These are phyloP conservation scores for Bungarus multicinctus DNA, from an alignment of 2,113 vertebrate genomes.

Conservation along the genomic window DNA sequence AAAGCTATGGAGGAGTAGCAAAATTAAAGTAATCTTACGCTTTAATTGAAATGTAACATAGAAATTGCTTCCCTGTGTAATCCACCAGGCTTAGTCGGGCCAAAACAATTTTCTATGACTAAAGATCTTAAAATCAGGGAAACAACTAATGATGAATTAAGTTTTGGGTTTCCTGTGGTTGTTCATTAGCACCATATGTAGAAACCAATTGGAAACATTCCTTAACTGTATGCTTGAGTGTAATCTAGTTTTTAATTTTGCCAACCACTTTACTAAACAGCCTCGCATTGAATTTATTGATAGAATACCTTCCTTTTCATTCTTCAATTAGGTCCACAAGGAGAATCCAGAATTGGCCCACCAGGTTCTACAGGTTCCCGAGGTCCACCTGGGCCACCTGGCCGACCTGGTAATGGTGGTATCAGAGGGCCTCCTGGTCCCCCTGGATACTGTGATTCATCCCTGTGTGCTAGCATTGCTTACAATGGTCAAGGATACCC, in stretches of 20 bases:
- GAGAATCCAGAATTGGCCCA: conserved; percentile 87
- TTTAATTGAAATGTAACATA: conserved; percentile 59
- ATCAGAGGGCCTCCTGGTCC: conserved; percentile 87
- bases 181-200: conserved; percentile 77
- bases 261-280: conserved; percentile 34
- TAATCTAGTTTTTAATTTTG: conserved; percentile 27
- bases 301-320: conserved; percentile 39
- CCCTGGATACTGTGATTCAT: conserved; percentile 96
- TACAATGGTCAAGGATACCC: conserved; percentile 97
- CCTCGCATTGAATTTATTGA: conserved; percentile 11
- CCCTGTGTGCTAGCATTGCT: conserved; percentile 93
- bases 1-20: conserved; percentile 44
- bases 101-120: conserved; percentile 70
- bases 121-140: conserved; percentile 67
- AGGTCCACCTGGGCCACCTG: conserved; percentile 86
- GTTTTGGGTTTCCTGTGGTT: conserved; percentile 67
- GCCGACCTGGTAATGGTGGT: conserved; percentile 86
- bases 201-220: conserved; percentile 60
- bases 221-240: conserved; percentile 34
- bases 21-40: conserved; percentile 51
- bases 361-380: conserved; percentile 83
- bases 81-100: conserved; percentile 60
- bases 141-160: conserved; percentile 70
- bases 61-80: conserved; percentile 51
- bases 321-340: conserved; percentile 80